Evolutionary conservation across 2,888 invertebrate genomes (phyloP).

Genomic region (Alloscopus bannaensis): DNA sequence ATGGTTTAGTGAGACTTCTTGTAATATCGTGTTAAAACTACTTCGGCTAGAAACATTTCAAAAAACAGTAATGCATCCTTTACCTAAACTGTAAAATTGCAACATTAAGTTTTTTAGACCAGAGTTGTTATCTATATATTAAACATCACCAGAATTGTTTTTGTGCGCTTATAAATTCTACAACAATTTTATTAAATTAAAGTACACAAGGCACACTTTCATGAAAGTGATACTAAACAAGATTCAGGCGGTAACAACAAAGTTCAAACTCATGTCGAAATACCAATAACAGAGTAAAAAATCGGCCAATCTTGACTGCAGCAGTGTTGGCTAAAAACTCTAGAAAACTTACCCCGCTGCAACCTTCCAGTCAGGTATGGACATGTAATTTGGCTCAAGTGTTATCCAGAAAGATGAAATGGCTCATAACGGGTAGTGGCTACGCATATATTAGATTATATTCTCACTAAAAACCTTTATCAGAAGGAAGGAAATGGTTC

Average conservation of each 20-base stretch:
- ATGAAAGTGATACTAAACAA: too few relatives aligned
- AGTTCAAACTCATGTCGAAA: neutral
- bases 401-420: too few relatives aligned
- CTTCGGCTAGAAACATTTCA: neutral
- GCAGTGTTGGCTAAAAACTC: neutral
- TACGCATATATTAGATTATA: conserved; percentile 34
- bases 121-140: neutral
- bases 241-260: too few relatives aligned
- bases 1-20: neutral
- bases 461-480: conserved; percentile 26
- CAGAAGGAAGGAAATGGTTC: conserved; percentile 58
- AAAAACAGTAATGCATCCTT: neutral
- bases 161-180: too few relatives aligned
- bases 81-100: too few relatives aligned
- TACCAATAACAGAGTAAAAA: neutral
- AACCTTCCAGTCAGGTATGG: neutral
- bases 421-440: too few relatives aligned
- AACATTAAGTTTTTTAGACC: neutral
- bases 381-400: too few relatives aligned
- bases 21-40: neutral
- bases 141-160: neutral
- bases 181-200: too few relatives aligned
- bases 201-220: too few relatives aligned
- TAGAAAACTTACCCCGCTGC: neutral
- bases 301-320: neutral